Base-by-base conservation (phyloP, 2,888 invertebrate species). In the Tanytarsus gracilentus region DNA sequence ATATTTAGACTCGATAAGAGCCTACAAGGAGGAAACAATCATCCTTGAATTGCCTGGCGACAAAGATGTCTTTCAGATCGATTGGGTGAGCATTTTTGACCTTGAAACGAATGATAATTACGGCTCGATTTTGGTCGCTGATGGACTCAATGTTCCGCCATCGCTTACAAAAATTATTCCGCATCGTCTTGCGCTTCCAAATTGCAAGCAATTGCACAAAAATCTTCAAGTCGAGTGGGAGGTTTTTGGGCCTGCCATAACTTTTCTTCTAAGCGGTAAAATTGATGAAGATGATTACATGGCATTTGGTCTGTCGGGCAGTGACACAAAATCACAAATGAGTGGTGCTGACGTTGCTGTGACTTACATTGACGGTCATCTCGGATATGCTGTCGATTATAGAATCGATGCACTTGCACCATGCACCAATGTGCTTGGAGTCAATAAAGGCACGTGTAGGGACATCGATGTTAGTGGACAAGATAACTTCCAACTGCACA, bases 161-260 rank as follows among this genome's bases (percentile, higher is more conserved):
- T 86, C 88, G n/a, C 73, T 85, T 63, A 77, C 85, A 5, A 82
- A 84, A 74, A 77, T 83, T 40, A 66, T 79, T 72, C 78, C 79
- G 1, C 79, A 79, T 64, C 80, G 83, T 67, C 79, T 83, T 63
- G 75, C 81, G 51, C 71, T 93, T 62, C 91, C 92, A 50, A 86
- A 89, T 71, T 94, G 94, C 69, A 74, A 84, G 51, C 93, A 92
- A 72, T 77, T 94, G 60, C 93, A 94, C 73, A 85, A 85, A 70
- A 82, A 88, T 70, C 77, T 84, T 64, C 89, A 90, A 76, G 80
- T 91, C 2, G 84, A 87, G 8, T 94, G 93, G 93, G 92, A 93
- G 71, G 84, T 92, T 25, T 92, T 92, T 72, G 93, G 93, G 0
- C 88, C 86, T 21, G 86, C 86, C 70, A 82, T 94, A 64, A 93